phyloP scores from a whole-genome alignment of 2,113 vertebrate genomes.

The Lasiurus borealis region DNA sequence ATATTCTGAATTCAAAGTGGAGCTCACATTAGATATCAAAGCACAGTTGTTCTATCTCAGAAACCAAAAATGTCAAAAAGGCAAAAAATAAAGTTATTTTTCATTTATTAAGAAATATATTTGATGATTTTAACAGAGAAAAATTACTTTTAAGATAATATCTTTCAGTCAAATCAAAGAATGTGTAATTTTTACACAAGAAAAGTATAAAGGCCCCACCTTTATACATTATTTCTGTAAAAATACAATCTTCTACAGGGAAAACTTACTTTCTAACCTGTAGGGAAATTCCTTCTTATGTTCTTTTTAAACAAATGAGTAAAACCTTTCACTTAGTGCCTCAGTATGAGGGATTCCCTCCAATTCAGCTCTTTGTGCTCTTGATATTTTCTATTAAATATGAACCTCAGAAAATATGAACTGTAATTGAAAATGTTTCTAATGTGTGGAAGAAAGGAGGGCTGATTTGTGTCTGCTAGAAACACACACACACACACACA shows the following conservation, averaged over 20 bases:
- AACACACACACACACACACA: not conserved
- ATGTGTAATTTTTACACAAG: not conserved
- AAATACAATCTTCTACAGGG: not conserved
- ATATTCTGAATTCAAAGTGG: not conserved
- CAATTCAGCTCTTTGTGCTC: constrained; percentile 10
- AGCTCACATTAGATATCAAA: not conserved
- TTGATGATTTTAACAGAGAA: not conserved
- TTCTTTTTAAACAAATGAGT: not conserved
- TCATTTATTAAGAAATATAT: not conserved
- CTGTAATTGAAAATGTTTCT: constrained; percentile 63
- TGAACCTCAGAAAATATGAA: constrained; percentile 18
- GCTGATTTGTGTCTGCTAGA: constrained; percentile 35
- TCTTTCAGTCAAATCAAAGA: not conserved
- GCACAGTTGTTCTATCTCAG: not conserved
- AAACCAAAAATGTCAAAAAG: not conserved
- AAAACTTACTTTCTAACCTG: not conserved
- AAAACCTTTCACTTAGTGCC: not conserved
- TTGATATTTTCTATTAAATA: constrained; percentile 52
- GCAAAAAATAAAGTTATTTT: not conserved
- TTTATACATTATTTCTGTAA: not conserved
- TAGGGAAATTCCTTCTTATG: not conserved
- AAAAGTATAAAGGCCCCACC: not conserved
- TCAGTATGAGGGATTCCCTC: constrained; percentile 5
- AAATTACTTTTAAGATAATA: not conserved
- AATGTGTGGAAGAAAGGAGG: constrained; percentile 58